A percentile compares a stretch with the other conserved stretches of the same genome.
phyloP scores from a whole-genome alignment of 2,113 vertebrate genomes.

The Phalacrocorax aristotelis region DNA sequence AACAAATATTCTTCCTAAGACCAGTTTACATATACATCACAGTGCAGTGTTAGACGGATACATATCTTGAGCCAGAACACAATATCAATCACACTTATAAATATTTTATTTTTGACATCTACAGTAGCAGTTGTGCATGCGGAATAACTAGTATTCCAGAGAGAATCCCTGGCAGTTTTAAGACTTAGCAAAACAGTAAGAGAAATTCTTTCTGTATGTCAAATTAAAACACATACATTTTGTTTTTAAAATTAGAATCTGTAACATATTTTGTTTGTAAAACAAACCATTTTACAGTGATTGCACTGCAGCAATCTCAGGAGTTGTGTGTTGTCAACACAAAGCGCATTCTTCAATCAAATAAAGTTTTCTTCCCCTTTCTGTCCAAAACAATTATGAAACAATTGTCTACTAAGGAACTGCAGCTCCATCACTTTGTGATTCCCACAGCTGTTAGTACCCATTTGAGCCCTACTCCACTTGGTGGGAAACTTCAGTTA shows the following conservation, averaged over 20 bases:
- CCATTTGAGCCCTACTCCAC: neutral
- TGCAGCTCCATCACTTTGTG: neutral
- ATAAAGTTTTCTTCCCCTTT: neutral
- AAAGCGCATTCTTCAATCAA: neutral
- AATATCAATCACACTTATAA: slow-evolving; percentile 12
- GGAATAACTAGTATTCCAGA: neutral
- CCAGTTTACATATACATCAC: neutral
- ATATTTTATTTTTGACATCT: slow-evolving; percentile 46
- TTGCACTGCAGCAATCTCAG: neutral
- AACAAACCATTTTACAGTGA: neutral
- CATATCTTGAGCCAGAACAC: neutral
- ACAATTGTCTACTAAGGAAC: neutral
- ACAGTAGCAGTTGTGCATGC: neutral
- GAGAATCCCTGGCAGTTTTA: neutral
- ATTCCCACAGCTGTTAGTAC: neutral
- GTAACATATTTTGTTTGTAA: slow-evolving; percentile 18
- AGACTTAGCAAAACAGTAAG: neutral
- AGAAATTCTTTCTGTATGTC: neutral
- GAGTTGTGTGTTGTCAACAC: neutral
- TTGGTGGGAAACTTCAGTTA: neutral
- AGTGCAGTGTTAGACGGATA: neutral
- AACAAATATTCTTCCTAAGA: neutral
- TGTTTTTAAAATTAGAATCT: slow-evolving; percentile 10
- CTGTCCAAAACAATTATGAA: neutral
- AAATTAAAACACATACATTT: slow-evolving; percentile 23